Evolutionary conservation across 1,140 invertebrate genomes (phyloP).

Genomic region (Caenorhabditis tropicalis): DNA sequence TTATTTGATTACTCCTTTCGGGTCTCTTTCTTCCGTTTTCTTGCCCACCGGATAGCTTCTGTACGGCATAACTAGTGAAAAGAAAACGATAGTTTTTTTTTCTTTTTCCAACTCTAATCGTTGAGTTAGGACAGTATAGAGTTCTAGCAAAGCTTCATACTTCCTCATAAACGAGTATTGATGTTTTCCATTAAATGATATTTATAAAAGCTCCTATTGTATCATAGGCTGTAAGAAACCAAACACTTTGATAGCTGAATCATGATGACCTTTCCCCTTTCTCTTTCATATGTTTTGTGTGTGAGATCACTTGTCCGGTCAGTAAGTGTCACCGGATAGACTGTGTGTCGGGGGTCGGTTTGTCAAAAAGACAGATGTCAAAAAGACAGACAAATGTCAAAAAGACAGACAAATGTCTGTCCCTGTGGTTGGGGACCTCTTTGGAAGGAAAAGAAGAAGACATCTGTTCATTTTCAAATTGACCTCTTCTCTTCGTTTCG

Average conservation of each 20-base stretch:
- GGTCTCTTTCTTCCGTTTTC: background rate
- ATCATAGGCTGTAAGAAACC: too few relatives aligned
- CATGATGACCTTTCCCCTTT: background rate
- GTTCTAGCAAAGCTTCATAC: too few relatives aligned
- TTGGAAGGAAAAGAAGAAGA: background rate
- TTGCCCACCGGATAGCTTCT: background rate
- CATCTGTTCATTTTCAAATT: slow-evolving; percentile 38
- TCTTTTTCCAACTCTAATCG: too few relatives aligned
- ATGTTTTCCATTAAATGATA: too few relatives aligned
- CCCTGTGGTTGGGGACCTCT: background rate
- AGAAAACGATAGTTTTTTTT: too few relatives aligned
- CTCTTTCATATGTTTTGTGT: too few relatives aligned
- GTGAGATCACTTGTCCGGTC: too few relatives aligned
- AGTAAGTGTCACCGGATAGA: slow-evolving; percentile 16
- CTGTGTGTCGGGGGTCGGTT: background rate
- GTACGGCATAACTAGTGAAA: background rate
- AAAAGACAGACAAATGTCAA: too few relatives aligned
- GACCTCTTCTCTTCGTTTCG: background rate
- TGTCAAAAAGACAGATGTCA: slow-evolving; percentile 42
- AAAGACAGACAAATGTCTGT: slow-evolving; percentile 40
- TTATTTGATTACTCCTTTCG: slow-evolving; percentile 39
- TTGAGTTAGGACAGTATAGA: too few relatives aligned
- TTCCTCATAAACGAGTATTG: too few relatives aligned
- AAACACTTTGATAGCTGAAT: too few relatives aligned
- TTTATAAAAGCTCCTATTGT: too few relatives aligned